Conservation (phyloP, 2,888 invertebrate genomes). For the Rotaria macrura region DNA sequence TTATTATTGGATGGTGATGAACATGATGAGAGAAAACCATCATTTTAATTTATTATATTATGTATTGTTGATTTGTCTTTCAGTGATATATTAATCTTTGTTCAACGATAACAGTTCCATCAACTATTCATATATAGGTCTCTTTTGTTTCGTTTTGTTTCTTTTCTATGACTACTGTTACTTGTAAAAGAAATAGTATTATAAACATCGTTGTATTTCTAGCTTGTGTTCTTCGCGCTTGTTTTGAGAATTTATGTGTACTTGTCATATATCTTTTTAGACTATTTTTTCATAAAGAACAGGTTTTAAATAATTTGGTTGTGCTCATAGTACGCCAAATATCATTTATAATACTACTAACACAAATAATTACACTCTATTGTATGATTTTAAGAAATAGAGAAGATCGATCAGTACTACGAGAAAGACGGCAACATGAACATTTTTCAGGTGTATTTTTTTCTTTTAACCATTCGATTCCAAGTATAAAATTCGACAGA, state of each 20-base stretch:
- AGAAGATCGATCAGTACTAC: too few species aligned
- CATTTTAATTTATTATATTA: not conserved
- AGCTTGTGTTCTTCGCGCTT: not conserved
- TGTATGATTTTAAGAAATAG: too few species aligned
- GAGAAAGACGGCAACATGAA: too few species aligned
- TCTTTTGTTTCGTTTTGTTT: not conserved
- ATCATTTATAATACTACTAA: not conserved
- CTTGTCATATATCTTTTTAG: not conserved
- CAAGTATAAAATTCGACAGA: too few species aligned
- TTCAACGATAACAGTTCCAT: not conserved
- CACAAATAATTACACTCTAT: too few species aligned
- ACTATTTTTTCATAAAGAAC: slow-evolving; percentile 6
- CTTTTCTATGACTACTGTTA: not conserved
- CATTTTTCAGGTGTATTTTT: too few species aligned
- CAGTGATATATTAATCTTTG: not conserved
- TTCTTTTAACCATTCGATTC: too few species aligned
- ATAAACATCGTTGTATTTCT: not conserved
- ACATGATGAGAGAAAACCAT: not conserved
- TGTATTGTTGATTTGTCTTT: not conserved
- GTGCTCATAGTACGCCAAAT: not conserved
- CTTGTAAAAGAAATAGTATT: not conserved
- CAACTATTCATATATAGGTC: not conserved
- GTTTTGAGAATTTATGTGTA: not conserved
- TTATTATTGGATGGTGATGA: not conserved
- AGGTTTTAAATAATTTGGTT: not conserved